Evolutionary conservation across 1,140 invertebrate species (phyloP).

Genomic region (Aleiodes sp.): DNA sequence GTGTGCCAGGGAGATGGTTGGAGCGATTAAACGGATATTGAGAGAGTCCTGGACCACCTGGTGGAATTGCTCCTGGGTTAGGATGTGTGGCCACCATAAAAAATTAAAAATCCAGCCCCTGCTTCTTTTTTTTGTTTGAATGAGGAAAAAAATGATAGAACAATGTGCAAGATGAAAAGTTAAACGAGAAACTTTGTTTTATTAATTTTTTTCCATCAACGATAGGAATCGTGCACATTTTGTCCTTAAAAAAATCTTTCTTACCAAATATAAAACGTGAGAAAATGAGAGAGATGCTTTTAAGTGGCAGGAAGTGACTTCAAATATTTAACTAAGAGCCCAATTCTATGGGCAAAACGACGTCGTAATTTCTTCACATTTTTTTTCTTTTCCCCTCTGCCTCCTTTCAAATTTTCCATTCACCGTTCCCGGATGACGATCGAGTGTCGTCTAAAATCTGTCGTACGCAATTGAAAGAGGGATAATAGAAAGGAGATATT

Average conservation of each 20-base stretch:
- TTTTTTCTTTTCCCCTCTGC: background rate
- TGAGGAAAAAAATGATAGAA: background rate
- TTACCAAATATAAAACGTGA: background rate
- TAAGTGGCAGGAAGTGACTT: constrained; percentile 53
- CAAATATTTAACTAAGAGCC: constrained; percentile 54
- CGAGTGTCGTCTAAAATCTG: background rate
- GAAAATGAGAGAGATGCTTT: background rate
- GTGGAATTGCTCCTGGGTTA: constrained; percentile 27
- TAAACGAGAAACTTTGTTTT: background rate
- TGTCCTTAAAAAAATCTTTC: background rate
- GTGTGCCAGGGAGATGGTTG: constrained; percentile 30
- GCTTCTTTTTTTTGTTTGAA: background rate
- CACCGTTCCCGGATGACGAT: constrained; percentile 7
- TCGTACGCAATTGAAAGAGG: background rate
- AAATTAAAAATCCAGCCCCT: constrained; percentile 28
- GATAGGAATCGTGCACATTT: background rate
- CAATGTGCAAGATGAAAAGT: background rate
- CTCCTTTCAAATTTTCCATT: background rate
- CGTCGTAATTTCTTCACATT: constrained; percentile 10
- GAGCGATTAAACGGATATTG: constrained; percentile 34
- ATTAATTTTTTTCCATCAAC: constrained; percentile 2
- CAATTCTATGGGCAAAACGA: background rate
- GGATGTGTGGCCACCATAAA: constrained; percentile 23
- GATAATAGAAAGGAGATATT: background rate
- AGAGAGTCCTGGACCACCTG: constrained; percentile 33